Evolutionary conservation across 1,140 invertebrate species (phyloP), one percentile per base, ranked within the genome.

Genomic region (Periplaneta americana): DNA sequence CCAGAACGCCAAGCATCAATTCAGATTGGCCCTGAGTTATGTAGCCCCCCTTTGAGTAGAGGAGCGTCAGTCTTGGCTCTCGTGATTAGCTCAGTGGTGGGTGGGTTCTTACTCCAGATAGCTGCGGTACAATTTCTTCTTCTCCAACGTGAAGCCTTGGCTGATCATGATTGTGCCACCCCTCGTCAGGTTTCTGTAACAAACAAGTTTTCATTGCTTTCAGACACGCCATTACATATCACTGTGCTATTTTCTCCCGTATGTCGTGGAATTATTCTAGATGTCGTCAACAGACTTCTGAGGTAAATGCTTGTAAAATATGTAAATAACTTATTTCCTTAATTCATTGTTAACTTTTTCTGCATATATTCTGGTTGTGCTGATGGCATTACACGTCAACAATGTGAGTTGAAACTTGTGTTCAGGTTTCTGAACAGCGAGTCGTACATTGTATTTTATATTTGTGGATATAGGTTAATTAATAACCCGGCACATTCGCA

Each of bases 121-220:
- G 83, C 92, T 94, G 87, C 95, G 90, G 91, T 96, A 97, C 75
- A 97, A 90, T 88, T 96, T 96, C 88, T 95, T 96, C 90, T 96
- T 97, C 85, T 93, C 93, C 88, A 96, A 89, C 83, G 92, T 93
- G 89, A 96, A 97, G 85, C 93, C 93, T 84, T 94, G 93, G 89
- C 95, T 95, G 87, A 97, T 93, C 87, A 96, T 93, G 85, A 96
- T 94, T 81, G 95, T 95, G 85, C 94, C 94, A 87, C 94, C 92
- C 88, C 93, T 92, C 80, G 94, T 94, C 83, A 96, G 88, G 87
- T 96, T 96, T 91, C 94, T 95, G 88, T 79, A 88, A 88, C 82
- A 80, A 28, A 10, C 13, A 0, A 66, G 48, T 0, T n/a, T 28
- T 84, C 11, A 17, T 1, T 39, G 5, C 37, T n/a, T 5, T 28